phyloP scores from a whole-genome alignment of 2,888 invertebrate species.

The Andricus quercusramuli region DNA sequence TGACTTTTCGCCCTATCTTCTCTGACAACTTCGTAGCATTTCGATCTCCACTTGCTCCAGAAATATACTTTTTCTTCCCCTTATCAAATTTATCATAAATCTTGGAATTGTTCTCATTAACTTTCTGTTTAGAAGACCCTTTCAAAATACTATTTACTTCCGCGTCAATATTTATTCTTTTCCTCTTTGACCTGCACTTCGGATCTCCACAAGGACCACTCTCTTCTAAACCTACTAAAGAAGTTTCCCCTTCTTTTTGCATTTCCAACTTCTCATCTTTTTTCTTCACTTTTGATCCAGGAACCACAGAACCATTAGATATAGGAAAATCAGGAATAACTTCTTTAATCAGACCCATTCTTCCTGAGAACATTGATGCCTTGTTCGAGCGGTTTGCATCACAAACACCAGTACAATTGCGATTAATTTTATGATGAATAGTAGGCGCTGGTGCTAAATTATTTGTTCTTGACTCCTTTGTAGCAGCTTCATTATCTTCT shows the following conservation, averaged over 20 bases:
- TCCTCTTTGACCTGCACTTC: slow-evolving; percentile 52
- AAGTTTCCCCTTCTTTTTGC: slow-evolving; percentile 47
- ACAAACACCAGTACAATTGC: not conserved
- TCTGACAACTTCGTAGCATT: not conserved
- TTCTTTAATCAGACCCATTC: slow-evolving; percentile 62
- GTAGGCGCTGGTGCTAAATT: not conserved
- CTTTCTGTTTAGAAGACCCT: not conserved
- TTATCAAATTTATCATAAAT: not conserved
- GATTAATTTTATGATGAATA: not conserved
- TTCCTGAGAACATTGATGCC: not conserved
- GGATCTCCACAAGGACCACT: slow-evolving; percentile 54
- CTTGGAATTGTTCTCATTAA: not conserved
- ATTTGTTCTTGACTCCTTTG: not conserved
- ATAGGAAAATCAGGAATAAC: slow-evolving; percentile 60
- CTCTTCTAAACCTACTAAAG: not conserved
- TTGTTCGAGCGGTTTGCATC: not conserved
- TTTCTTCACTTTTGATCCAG: slow-evolving; percentile 47
- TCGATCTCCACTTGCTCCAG: not conserved
- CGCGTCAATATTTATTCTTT: slow-evolving; percentile 15
- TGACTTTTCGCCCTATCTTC: slow-evolving; percentile 10
- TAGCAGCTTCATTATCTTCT: slow-evolving; percentile 27
- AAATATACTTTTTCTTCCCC: not conserved
- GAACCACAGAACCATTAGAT: slow-evolving; percentile 42
- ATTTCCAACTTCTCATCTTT: slow-evolving; percentile 57
- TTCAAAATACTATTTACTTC: not conserved